Evolutionary conservation across 2,888 invertebrate genomes (phyloP).

Genomic region (Drosophila meridiana): DNA sequence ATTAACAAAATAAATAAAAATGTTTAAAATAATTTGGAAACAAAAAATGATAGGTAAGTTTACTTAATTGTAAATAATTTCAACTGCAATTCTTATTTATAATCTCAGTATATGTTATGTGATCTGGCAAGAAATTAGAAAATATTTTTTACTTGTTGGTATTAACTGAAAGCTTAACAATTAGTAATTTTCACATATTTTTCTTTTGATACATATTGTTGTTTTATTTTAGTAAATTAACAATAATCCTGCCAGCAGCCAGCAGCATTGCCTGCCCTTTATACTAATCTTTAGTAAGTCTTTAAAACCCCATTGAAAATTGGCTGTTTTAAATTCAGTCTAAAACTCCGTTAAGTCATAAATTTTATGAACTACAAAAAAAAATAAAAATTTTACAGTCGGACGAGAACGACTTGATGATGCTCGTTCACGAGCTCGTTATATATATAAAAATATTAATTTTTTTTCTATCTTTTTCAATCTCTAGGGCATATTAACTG

Average conservation of each 20-base stretch:
- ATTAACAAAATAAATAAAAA: no score
- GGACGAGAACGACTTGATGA: background rate
- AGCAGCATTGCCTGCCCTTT: background rate
- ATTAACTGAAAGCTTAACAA: background rate
- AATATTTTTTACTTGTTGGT: background rate
- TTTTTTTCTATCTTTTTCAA: no score
- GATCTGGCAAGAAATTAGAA: no score
- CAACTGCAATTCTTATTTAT: no score
- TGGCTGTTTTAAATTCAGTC: background rate
- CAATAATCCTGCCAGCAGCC: background rate
- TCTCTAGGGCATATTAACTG: no score
- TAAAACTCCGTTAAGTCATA: constrained; percentile 10
- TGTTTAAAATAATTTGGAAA: no score
- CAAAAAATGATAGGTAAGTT: no score
- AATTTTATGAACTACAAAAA: constrained; percentile 4
- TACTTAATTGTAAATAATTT: no score
- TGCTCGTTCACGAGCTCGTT: background rate
- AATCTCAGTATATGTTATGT: no score
- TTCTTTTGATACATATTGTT: no score
- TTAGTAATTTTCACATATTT: background rate
- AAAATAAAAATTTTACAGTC: background rate
- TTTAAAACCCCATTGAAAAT: background rate
- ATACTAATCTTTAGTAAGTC: background rate
- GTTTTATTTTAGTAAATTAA: background rate
- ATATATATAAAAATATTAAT: no score